Conservation (phyloP, 2,888 invertebrate species). For the Athrips mouffetella region DNA sequence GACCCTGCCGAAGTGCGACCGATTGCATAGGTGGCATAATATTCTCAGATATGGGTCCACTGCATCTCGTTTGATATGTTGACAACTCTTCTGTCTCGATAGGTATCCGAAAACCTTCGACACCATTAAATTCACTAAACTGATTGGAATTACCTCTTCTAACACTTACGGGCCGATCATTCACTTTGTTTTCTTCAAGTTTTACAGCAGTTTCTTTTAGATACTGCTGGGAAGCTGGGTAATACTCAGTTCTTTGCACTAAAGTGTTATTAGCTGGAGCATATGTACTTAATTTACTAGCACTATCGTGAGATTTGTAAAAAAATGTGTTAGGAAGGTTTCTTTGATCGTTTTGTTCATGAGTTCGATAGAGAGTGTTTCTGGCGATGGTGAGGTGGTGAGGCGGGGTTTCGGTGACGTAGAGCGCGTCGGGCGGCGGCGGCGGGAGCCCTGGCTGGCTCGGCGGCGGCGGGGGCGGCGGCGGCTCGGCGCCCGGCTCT, state of each 20-base stretch:
- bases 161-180: constrained; percentile 34
- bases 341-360: constrained; percentile 46
- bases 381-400: constrained; percentile 46
- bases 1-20: constrained; percentile 46
- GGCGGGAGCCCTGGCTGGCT: constrained; percentile 27
- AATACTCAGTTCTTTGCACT: constrained; percentile 47
- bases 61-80: constrained; percentile 59
- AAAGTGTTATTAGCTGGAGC: constrained; percentile 40
- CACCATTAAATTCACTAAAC: constrained; percentile 44
- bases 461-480: constrained; percentile 34
- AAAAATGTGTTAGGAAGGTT: constrained; percentile 44
- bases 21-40: constrained; percentile 57
- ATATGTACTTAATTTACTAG: constrained; percentile 48
- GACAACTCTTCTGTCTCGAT: constrained; percentile 46
- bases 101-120: constrained; percentile 54
- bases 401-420: constrained; percentile 49
- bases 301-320: constrained; percentile 54
- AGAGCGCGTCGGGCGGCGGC: constrained; percentile 41
- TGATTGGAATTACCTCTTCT: constrained; percentile 50
- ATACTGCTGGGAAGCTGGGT: constrained; percentile 49
- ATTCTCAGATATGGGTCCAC: constrained; percentile 43
- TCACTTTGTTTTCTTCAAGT: constrained; percentile 44
- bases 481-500: constrained; percentile 68
- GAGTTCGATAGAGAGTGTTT: constrained; percentile 45
- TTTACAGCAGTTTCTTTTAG: constrained; percentile 48